phyloP scores from a whole-genome alignment of 2,113 vertebrate species.

The Dasyprocta punctata region DNA sequence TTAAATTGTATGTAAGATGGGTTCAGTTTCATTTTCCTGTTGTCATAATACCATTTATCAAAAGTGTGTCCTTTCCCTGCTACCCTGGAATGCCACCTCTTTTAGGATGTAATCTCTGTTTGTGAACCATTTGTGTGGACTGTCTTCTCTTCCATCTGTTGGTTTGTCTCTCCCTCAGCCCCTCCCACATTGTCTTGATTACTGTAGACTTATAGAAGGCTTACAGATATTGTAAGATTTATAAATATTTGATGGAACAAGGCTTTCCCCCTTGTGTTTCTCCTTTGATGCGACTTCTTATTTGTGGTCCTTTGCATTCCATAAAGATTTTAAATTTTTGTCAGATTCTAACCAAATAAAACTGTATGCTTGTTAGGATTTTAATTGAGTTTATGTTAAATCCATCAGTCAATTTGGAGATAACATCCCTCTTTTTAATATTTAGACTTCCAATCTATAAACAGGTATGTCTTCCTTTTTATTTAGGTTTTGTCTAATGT shows the following conservation, averaged over 20 bases:
- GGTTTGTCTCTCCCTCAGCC: neutral
- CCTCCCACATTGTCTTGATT: neutral
- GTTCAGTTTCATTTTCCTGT: neutral
- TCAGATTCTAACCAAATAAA: no score
- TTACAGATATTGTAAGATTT: neutral
- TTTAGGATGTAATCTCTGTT: neutral
- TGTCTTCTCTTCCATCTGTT: neutral
- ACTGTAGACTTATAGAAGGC: neutral
- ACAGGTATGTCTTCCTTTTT: neutral
- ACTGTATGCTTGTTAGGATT: no score
- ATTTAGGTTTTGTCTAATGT: conserved; percentile 34
- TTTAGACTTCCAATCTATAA: conserved; percentile 2
- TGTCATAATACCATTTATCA: neutral
- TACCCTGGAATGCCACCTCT: neutral
- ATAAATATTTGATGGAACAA: neutral
- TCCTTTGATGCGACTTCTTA: neutral
- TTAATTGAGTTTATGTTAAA: no score
- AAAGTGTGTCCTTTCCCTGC: neutral
- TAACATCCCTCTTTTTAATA: neutral
- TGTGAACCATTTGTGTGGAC: neutral
- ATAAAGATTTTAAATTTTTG: neutral
- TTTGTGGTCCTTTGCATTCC: neutral
- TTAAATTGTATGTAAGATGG: neutral
- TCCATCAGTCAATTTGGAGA: neutral
- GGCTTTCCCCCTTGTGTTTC: neutral